phyloP scores from a whole-genome alignment of 2,797 vertebrate species.

The Melanotaenia pygmaea region DNA sequence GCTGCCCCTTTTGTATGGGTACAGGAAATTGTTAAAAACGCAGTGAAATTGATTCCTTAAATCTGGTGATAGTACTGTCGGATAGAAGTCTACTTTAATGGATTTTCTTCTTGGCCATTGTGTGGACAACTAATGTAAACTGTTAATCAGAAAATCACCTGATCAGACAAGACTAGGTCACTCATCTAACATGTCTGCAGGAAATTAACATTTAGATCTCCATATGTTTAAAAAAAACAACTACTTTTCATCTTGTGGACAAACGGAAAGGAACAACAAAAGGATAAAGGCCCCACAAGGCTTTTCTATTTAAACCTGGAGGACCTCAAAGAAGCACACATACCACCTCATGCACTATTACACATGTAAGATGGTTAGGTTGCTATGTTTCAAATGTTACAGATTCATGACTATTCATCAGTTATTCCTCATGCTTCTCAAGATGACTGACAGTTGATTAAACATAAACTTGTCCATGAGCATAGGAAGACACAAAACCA shows the following conservation, averaged over 20 bases:
- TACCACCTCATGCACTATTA: background rate
- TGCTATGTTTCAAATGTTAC: background rate
- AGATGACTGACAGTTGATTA: constrained; percentile 30
- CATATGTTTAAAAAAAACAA: background rate
- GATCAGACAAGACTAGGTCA: background rate
- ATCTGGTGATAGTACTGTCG: too few species aligned
- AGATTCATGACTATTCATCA: constrained; percentile 4
- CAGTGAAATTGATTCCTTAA: too few species aligned
- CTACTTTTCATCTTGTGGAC: background rate
- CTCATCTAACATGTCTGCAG: background rate
- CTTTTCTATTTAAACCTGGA: constrained; percentile 2
- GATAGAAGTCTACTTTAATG: too few species aligned
- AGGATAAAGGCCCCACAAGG: background rate
- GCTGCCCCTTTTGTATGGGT: too few species aligned
- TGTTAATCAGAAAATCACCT: too few species aligned
- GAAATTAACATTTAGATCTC: background rate
- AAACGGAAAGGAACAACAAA: constrained; percentile 3
- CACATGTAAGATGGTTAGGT: background rate
- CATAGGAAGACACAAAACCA: background rate
- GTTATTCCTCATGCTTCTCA: constrained; percentile 4
- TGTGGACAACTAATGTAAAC: too few species aligned
- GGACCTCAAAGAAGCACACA: constrained; percentile 1
- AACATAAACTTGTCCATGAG: background rate
- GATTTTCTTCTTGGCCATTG: too few species aligned
- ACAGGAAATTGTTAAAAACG: too few species aligned